phyloP scores from a whole-genome alignment of 2,888 invertebrate species.

The Archips crataeganus region DNA sequence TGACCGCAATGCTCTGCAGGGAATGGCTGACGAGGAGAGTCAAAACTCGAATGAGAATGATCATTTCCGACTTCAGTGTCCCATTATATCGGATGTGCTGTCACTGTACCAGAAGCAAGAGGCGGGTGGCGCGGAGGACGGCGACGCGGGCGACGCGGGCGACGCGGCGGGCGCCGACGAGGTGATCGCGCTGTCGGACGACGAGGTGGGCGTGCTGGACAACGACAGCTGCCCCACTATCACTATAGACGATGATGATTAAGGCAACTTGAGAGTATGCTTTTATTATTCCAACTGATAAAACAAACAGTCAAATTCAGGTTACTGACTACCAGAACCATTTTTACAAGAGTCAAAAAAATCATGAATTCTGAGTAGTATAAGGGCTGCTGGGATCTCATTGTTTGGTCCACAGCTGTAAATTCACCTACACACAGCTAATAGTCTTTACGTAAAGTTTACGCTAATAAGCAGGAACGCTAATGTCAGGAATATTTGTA shows the following conservation, averaged over 20 bases:
- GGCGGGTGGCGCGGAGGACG: conserved; percentile 35
- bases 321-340: background rate
- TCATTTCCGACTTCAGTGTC: conserved; percentile 67
- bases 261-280: background rate
- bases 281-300: background rate
- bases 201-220: conserved; percentile 1
- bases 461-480: too few relatives aligned
- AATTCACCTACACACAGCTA: background rate
- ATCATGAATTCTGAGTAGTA: background rate
- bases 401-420: background rate
- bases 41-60: conserved; percentile 57
- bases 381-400: background rate
- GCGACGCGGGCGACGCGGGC: conserved; percentile 46
- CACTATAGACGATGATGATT: conserved; percentile 27
- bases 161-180: conserved; percentile 64
- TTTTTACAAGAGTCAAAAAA: background rate
- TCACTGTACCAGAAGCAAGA: conserved; percentile 67
- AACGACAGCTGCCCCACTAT: conserved; percentile 5
- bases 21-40: conserved; percentile 53
- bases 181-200: conserved; percentile 35
- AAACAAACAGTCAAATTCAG: background rate
- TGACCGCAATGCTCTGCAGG: conserved; percentile 40
- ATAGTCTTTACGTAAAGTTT: too few relatives aligned
- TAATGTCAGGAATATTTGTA: too few relatives aligned
- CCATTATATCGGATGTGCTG: conserved; percentile 77